Percentiles rank a stretch among this genome's conserved stretches.
Evolutionary conservation across 1,140 invertebrate genomes (phyloP).

Genomic region (Cherax destructor): DNA sequence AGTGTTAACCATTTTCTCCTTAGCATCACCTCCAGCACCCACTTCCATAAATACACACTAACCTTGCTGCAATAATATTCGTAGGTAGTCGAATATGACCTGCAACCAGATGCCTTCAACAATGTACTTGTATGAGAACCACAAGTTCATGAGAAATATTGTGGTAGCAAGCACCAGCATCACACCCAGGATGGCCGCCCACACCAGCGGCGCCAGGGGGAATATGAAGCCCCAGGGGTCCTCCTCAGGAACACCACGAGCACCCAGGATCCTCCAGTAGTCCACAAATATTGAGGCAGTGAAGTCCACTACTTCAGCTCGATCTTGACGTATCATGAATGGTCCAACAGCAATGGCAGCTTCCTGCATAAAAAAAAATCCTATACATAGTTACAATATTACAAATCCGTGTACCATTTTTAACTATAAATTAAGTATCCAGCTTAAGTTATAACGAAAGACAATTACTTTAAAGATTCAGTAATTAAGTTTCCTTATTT

Average conservation of each 20-base stretch:
- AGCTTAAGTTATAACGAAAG: too few species aligned
- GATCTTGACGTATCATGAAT: neutral
- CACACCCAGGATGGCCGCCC: slow-evolving; percentile 1
- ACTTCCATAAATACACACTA: neutral
- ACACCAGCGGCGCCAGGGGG: slow-evolving; percentile 24
- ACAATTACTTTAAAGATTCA: too few species aligned
- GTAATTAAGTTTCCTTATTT: too few species aligned
- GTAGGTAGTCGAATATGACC: neutral
- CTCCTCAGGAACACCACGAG: slow-evolving; percentile 14
- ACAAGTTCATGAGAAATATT: neutral
- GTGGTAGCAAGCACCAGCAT: neutral
- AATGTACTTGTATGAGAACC: neutral
- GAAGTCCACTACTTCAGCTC: slow-evolving; percentile 23
- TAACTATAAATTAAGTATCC: too few species aligned
- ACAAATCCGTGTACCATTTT: too few species aligned
- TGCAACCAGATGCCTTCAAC: neutral
- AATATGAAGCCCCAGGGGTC: slow-evolving; percentile 33
- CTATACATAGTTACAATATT: too few species aligned
- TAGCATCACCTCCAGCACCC: neutral
- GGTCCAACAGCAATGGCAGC: neutral
- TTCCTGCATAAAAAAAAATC: neutral
- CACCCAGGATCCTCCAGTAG: neutral
- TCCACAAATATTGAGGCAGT: neutral
- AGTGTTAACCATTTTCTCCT: neutral
- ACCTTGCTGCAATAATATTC: neutral